phyloP scores from a whole-genome alignment of 2,797 vertebrate genomes.

The Craterocephalus amniculus region DNA sequence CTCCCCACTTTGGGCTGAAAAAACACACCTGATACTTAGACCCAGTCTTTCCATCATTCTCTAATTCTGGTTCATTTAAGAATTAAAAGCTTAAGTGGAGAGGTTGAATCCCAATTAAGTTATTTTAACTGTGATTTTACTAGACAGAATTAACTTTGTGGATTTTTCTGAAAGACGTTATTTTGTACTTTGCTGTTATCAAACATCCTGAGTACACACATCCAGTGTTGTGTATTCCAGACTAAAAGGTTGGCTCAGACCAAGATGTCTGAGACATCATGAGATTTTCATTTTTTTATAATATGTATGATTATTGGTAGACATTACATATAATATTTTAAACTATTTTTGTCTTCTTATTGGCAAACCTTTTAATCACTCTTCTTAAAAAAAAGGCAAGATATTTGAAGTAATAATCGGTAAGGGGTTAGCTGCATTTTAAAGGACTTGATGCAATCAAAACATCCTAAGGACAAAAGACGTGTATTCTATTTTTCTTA shows the following conservation, averaged over 20 bases:
- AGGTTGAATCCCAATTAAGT: background rate
- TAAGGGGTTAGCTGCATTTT: too few relatives aligned
- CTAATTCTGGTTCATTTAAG: conserved; percentile 27
- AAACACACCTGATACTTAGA: conserved; percentile 40
- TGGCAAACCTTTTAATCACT: too few relatives aligned
- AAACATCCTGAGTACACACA: background rate
- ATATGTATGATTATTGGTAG: too few relatives aligned
- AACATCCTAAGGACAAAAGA: too few relatives aligned
- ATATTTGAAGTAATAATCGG: too few relatives aligned
- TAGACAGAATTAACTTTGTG: background rate
- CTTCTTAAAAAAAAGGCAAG: too few relatives aligned
- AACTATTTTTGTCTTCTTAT: too few relatives aligned
- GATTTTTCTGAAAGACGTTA: background rate
- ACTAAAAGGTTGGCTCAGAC: background rate
- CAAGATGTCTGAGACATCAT: background rate
- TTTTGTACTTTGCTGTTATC: conserved; percentile 4
- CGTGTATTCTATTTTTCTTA: too few relatives aligned
- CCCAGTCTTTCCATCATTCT: conserved; percentile 17
- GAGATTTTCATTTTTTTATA: too few relatives aligned
- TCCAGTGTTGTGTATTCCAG: background rate
- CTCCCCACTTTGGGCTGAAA: conserved; percentile 16
- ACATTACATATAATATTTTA: background rate
- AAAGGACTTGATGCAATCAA: too few relatives aligned
- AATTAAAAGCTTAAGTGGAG: conserved; percentile 28
- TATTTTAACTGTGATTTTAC: conserved; percentile 8